A percentile compares a stretch with the other conserved stretches of the same genome.
Conservation (phyloP, 2,797 vertebrate species). For the Pipistrellus pipistrellus region DNA sequence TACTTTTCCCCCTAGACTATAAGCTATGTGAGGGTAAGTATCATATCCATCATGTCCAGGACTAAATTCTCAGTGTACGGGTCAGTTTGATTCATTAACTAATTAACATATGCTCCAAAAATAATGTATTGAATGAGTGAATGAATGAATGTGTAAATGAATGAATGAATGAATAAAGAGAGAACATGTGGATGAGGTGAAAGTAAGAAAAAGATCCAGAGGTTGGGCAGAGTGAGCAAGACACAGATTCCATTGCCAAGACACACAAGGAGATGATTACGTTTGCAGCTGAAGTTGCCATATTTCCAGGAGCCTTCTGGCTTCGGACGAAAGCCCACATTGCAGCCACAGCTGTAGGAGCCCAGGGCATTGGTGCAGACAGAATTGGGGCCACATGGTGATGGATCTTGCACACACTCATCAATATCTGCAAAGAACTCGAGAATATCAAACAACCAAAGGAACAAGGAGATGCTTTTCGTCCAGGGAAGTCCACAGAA, state of each 20-base stretch:
- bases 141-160: neutral
- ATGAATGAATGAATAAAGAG: neutral
- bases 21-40: neutral
- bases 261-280: conserved; percentile 16
- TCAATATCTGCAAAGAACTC: conserved; percentile 65
- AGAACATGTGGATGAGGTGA: neutral
- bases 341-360: conserved; percentile 68
- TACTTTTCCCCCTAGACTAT: neutral
- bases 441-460: neutral
- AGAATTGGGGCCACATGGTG: conserved; percentile 51
- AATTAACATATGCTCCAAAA: neutral
- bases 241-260: neutral
- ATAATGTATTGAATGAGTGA: neutral
- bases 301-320: neutral
- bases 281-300: conserved; percentile 68
- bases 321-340: neutral
- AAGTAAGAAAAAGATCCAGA: neutral
- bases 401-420: conserved; percentile 45
- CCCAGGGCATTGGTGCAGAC: conserved; percentile 59
- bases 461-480: too few species aligned
- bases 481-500: neutral
- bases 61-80: neutral
- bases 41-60: neutral
- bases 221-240: neutral
- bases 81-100: neutral